Evolutionary conservation across 2,797 vertebrate species (phyloP).

Genomic region (Huso huso): DNA sequence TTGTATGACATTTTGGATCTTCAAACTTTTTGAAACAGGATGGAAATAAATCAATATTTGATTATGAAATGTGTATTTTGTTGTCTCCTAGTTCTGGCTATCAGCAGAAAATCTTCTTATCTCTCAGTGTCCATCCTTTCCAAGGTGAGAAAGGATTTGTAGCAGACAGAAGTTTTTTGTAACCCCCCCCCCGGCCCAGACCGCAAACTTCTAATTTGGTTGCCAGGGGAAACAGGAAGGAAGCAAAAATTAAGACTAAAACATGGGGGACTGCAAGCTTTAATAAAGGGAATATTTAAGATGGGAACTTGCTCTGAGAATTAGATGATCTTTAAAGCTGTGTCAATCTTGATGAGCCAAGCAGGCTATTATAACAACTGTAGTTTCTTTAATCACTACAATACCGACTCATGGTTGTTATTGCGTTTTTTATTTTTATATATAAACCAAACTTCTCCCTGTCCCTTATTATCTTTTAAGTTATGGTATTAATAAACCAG

Average conservation of each 20-base stretch:
- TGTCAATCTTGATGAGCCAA: conserved; percentile 47
- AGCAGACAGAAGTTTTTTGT: conserved; percentile 28
- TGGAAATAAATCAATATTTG: conserved; percentile 76
- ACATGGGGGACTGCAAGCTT: conserved; percentile 44
- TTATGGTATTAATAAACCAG: conserved; percentile 65
- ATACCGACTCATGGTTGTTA: not conserved
- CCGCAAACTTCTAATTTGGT: conserved; percentile 49
- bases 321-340: conserved; percentile 64
- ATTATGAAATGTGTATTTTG: conserved; percentile 88
- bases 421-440: too few relatives aligned
- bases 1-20: conserved; percentile 54
- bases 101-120: conserved; percentile 72
- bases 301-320: conserved; percentile 67
- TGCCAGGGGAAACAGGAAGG: conserved; percentile 58
- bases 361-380: conserved; percentile 46
- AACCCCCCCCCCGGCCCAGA: conserved; percentile 6
- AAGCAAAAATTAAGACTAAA: conserved; percentile 62
- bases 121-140: conserved; percentile 72
- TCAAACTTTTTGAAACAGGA: conserved; percentile 44
- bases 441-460: too few relatives aligned
- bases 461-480: conserved; percentile 34
- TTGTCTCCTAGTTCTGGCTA: conserved; percentile 70
- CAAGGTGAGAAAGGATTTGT: conserved; percentile 75
- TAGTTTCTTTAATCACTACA: not conserved
- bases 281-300: conserved; percentile 63